Conservation (phyloP, 1,140 invertebrate species). For the Lasioglossum baleicum region DNA sequence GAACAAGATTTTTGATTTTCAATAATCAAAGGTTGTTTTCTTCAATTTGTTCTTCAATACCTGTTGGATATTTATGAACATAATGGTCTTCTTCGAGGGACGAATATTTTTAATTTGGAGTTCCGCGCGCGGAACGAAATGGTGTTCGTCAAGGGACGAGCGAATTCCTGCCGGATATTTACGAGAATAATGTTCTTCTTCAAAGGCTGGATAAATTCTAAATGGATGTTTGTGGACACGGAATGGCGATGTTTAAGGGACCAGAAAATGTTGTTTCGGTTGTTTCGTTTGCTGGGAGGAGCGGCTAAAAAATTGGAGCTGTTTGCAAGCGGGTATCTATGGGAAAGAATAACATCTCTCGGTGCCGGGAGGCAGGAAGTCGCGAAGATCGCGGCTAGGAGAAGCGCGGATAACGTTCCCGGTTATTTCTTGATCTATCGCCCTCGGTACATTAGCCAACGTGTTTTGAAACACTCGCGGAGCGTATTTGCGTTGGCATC, state of each 20-base stretch:
- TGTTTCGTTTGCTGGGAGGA: too few relatives aligned
- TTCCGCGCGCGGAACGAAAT: too few relatives aligned
- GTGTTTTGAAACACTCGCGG: slow-evolving; percentile 79
- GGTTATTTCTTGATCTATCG: slow-evolving; percentile 76
- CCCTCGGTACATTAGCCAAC: slow-evolving; percentile 76
- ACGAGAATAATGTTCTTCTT: too few relatives aligned
- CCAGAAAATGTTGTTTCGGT: too few relatives aligned
- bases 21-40: too few relatives aligned
- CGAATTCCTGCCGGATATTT: too few relatives aligned
- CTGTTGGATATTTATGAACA: too few relatives aligned
- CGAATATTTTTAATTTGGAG: too few relatives aligned
- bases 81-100: too few relatives aligned
- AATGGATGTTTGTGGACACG: not conserved
- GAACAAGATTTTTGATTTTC: too few relatives aligned
- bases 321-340: not conserved
- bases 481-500: slow-evolving; percentile 78
- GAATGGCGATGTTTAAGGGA: not conserved
- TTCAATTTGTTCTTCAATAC: too few relatives aligned
- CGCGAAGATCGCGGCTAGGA: slow-evolving; percentile 21
- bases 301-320: not conserved
- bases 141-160: too few relatives aligned
- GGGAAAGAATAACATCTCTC: not conserved
- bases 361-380: slow-evolving; percentile 9
- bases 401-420: slow-evolving; percentile 49
- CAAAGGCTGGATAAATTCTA: not conserved